Conservation (phyloP, 1,140 invertebrate species). For the Dinothrombium tinctorium region DNA sequence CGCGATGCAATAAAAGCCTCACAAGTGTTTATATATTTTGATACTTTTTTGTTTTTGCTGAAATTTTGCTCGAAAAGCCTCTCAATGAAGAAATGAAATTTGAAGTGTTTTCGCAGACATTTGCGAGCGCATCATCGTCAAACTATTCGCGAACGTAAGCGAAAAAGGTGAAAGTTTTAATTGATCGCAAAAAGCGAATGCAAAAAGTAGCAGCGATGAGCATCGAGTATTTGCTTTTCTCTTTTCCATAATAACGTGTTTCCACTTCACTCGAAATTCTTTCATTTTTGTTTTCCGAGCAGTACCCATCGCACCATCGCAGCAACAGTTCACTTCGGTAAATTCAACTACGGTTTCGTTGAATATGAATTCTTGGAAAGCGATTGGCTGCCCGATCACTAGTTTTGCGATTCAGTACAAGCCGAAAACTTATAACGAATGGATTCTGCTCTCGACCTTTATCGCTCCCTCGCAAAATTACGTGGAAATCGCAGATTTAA, state of each 20-base stretch:
- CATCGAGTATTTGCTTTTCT: not conserved
- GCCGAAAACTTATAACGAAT: conserved; percentile 13
- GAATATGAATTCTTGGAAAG: conserved; percentile 26
- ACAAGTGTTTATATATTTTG: too few relatives aligned
- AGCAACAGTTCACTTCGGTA: conserved; percentile 12
- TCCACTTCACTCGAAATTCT: too few relatives aligned
- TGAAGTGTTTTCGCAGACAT: too few relatives aligned
- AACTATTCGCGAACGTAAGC: too few relatives aligned
- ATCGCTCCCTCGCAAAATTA: conserved; percentile 3
- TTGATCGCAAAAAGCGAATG: not conserved
- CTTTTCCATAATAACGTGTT: too few relatives aligned
- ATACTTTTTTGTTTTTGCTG: too few relatives aligned
- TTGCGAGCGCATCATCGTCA: too few relatives aligned
- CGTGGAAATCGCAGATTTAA: conserved; percentile 33
- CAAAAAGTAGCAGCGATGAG: not conserved
- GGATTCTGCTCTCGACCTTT: conserved; percentile 14
- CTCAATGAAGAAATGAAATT: too few relatives aligned
- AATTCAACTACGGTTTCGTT: conserved; percentile 24
- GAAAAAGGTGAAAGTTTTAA: too few relatives aligned
- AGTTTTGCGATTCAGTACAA: conserved; percentile 17
- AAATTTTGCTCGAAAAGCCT: too few relatives aligned
- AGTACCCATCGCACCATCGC: conserved; percentile 17
- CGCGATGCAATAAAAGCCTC: too few relatives aligned
- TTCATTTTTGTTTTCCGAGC: not conserved
- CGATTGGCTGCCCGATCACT: conserved; percentile 26